Percentiles rank a stretch among this genome's conserved stretches.
phyloP scores from a whole-genome alignment of 2,113 vertebrate species.

The Stictonetta naevosa region DNA sequence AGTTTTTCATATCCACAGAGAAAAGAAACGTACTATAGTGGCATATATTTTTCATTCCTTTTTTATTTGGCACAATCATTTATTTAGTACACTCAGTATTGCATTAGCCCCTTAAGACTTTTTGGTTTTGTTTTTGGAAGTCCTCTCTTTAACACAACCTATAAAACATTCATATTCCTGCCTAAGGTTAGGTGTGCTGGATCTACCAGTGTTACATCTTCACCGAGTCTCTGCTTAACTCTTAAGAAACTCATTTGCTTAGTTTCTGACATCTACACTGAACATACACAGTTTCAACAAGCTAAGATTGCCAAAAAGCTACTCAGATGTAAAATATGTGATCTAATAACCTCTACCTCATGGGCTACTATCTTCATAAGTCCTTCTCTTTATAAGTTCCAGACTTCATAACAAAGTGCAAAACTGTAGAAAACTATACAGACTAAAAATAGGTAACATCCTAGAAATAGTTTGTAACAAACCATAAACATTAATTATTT shows the following conservation, averaged over 20 bases:
- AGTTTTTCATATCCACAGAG: neutral
- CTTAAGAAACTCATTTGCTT: neutral
- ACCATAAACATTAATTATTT: neutral
- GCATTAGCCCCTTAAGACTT: neutral
- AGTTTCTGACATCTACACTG: neutral
- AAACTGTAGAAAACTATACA: neutral
- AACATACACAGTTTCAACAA: neutral
- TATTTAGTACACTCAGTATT: neutral
- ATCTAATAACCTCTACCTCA: conserved; percentile 11
- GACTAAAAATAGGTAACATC: neutral
- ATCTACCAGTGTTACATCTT: neutral
- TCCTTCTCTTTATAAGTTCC: neutral
- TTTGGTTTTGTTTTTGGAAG: neutral
- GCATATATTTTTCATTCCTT: neutral
- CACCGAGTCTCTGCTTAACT: neutral
- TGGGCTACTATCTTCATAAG: neutral
- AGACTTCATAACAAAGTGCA: neutral
- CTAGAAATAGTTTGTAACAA: neutral
- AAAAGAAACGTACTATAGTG: neutral
- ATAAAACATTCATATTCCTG: neutral
- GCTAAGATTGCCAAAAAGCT: neutral
- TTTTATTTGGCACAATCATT: neutral
- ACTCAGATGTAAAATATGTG: neutral
- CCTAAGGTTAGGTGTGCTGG: neutral
- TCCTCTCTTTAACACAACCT: neutral